phyloP scores from a whole-genome alignment of 2,888 invertebrate genomes.

The Enoplolaimus lenunculus region DNA sequence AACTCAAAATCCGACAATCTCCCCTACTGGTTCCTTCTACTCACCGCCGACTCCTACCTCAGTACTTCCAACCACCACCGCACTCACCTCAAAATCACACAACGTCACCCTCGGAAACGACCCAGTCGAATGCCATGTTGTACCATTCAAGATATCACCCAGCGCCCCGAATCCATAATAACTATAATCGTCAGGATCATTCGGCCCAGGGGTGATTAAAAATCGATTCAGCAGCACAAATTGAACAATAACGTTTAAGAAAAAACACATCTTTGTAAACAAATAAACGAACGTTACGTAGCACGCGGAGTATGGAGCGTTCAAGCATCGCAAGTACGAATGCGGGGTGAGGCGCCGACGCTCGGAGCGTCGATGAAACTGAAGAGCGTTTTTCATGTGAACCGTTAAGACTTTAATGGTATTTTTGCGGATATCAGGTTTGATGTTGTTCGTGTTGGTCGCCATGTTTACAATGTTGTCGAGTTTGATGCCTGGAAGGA shows the following conservation, averaged over 20 bases:
- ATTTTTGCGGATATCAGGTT: constrained; percentile 35
- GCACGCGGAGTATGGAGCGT: constrained; percentile 38
- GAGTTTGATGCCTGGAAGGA: constrained; percentile 32
- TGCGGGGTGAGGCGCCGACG: constrained; percentile 29
- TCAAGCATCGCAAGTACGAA: constrained; percentile 32
- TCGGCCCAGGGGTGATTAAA: constrained; percentile 23
- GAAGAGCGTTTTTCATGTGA: constrained; percentile 38
- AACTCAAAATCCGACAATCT: too few relatives aligned
- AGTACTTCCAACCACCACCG: too few relatives aligned
- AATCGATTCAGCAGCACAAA: constrained; percentile 35
- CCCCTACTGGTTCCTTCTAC: too few relatives aligned
- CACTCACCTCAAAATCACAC: constrained; percentile 36
- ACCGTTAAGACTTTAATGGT: constrained; percentile 35
- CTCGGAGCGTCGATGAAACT: constrained; percentile 37
- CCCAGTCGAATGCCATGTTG: constrained; percentile 34
- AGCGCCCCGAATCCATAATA: constrained; percentile 37
- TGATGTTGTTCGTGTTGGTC: constrained; percentile 39
- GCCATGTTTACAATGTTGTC: constrained; percentile 36
- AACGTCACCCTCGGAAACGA: constrained; percentile 36
- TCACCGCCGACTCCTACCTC: too few relatives aligned
- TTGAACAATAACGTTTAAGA: constrained; percentile 35
- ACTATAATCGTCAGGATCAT: constrained; percentile 31
- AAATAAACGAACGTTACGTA: constrained; percentile 37
- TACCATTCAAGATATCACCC: constrained; percentile 31
- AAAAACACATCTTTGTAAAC: constrained; percentile 35